Base-by-base conservation (phyloP, 2,888 invertebrate species). In the Dichetophora obliterata region DNA sequence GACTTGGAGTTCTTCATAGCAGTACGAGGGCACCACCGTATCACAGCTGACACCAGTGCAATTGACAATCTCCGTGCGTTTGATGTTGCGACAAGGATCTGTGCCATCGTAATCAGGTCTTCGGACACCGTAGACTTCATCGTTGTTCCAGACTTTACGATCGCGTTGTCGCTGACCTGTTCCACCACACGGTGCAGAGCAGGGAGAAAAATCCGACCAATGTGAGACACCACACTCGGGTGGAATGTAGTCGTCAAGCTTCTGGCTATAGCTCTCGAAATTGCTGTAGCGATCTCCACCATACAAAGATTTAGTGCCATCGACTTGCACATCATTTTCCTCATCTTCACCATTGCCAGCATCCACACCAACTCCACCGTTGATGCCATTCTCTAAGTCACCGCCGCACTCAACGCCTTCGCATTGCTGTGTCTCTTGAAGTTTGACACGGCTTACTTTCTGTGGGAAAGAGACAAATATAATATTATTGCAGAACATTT, bases 131-230 rank as follows among this genome's bases (percentile, higher is more conserved):
- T 87, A 87, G 0, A 86, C 83, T 37, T 86, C 84, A 59, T 88
- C 85, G 22, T 88, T 87, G 76, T 88, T 88, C 86, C 87, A 88
- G 0, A 88, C 84, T 48, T 85, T 82, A 3, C 88, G 88, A 72
- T 85, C 80, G n/a, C 95, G 91, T 82, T 92, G 90, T 77, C 92
- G 91, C 27, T 91, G 90, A 0, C 96, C 96, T 0, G 59, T 76
- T 81, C 93, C 93, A 1, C 95, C 96, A 86, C 96, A 97, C 0
- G 92, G 92, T 34, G 93, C 92, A 16, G 94, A 92, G 87, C 96
- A 96, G 1, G 95, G 93, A 2, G 95, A 93, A 95, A 96, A 96
- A 11, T 91, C 91, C 66, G 94, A 93, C 96, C 96, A 96, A 4
- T 91, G 88, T 0, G 93, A 91, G 76, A 93, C 92, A 6, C 91